Evolutionary conservation across 2,797 vertebrate genomes (phyloP), one percentile per base, ranked within the genome.

Genomic region (Phoeniculus purpureus): DNA sequence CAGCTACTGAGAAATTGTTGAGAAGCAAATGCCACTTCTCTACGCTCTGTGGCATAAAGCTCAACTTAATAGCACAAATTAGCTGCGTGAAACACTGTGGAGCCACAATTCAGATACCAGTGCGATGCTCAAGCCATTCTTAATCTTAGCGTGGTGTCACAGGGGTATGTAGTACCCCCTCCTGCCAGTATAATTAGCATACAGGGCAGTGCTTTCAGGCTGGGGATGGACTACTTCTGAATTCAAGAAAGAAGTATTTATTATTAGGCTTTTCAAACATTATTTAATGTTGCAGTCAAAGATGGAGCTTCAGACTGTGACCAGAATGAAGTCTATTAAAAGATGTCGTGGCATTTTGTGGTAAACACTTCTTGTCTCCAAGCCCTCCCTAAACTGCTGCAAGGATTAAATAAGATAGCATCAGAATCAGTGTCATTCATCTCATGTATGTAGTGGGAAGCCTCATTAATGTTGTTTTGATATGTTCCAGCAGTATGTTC

Each of bases 11-110:
- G 47, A 54, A 80, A 6, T 10, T 3, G 31, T 5, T 8, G 64
- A 54, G 64, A n/a, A 16, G 9, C 0, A 0, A 43, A 12, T 3
- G 32, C 19, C 31, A 7, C 45, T 78, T 6, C 74, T 51, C 4
- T 51, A 56, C 9, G 1, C n/a, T 77, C 51, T 6, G 47, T 8
- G 64, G 7, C 72, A 7, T n/a, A 26, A 61, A 77, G 34, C 10
- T 16, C 45, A 21, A 26, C 3, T 65, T 56, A 20, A 79, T 18
- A 27, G 29, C 40, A 5, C 32, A 17, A 75, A 71, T 84, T 15
- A n/a, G 8, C 29, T 3, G 5, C 6, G 0, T 7, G 9, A 70
- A 59, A 27, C 12, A 2, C n/a, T 5, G 31, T 15, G 51, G 6
- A 13, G 27, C 70, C 62, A 74, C 58, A 16, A 0, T 56, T 90